phyloP scores from a whole-genome alignment of 2,113 vertebrate genomes.

The Dasyprocta punctata region DNA sequence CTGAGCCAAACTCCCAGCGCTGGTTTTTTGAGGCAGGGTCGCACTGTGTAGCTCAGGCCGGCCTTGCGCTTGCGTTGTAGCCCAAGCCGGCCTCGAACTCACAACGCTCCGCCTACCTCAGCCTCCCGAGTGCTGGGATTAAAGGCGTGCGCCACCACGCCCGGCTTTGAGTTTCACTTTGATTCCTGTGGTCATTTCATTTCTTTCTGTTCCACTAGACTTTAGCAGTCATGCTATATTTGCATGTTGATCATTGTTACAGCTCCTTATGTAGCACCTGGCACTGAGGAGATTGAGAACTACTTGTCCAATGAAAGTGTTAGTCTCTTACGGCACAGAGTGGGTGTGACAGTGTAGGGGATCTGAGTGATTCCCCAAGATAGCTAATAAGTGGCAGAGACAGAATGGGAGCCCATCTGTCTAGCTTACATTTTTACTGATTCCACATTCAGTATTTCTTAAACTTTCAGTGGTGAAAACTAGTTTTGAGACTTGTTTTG shows the following conservation, averaged over 20 bases:
- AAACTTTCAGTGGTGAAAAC: neutral
- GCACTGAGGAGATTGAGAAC: conserved; percentile 21
- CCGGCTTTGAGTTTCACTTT: conserved; percentile 32
- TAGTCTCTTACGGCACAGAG: neutral
- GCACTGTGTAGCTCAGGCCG: too few relatives aligned
- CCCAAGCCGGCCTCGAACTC: too few relatives aligned
- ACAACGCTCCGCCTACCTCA: too few relatives aligned
- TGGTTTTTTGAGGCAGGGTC: too few relatives aligned
- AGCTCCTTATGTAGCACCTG: neutral
- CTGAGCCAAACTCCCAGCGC: too few relatives aligned
- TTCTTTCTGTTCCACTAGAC: neutral
- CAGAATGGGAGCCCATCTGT: neutral
- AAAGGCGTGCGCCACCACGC: too few relatives aligned
- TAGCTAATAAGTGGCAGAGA: conserved; percentile 7
- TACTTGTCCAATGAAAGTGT: neutral
- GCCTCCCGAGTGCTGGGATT: too few relatives aligned
- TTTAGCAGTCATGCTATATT: neutral
- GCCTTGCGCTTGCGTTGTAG: too few relatives aligned
- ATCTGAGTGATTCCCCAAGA: neutral
- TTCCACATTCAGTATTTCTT: neutral
- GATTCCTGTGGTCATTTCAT: neutral
- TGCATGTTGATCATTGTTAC: neutral
- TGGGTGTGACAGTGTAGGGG: neutral
- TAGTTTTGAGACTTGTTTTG: neutral
- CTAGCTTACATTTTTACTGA: neutral